Evolutionary conservation across 2,113 vertebrate species (phyloP).

Genomic region (Gymnobelideus leadbeateri): DNA sequence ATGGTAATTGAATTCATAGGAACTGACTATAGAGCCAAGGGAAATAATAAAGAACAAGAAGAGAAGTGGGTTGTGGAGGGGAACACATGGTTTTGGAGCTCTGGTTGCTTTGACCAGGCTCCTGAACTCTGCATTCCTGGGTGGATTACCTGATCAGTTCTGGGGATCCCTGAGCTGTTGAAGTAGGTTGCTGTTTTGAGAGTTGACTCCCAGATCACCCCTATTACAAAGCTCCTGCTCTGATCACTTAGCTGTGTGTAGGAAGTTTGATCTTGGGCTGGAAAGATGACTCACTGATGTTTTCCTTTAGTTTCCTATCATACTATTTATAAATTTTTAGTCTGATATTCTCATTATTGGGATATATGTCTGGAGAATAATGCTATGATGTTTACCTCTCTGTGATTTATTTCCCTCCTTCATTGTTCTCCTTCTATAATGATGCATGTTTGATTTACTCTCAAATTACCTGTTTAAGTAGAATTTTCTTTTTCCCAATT

Average conservation of each 20-base stretch:
- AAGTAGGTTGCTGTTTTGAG: neutral
- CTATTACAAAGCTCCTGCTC: neutral
- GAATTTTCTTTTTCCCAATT: too few species aligned
- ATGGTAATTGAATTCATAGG: neutral
- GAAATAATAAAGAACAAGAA: neutral
- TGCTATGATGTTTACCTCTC: neutral
- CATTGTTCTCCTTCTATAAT: neutral
- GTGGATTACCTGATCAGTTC: neutral
- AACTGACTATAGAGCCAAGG: neutral
- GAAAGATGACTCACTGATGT: neutral
- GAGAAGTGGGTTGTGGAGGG: neutral
- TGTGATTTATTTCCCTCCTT: neutral
- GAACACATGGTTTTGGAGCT: neutral
- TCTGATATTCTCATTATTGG: neutral
- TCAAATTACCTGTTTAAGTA: neutral
- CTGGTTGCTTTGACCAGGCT: neutral
- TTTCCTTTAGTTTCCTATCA: neutral
- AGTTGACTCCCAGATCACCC: neutral
- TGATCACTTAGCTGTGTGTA: neutral
- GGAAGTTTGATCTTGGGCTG: neutral
- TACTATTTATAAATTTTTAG: neutral
- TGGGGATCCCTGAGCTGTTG: neutral
- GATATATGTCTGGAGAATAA: neutral
- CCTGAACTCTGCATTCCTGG: accelerated
- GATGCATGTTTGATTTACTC: neutral